Evolutionary conservation across 2,113 vertebrate genomes (phyloP).

Genomic region (human): DNA sequence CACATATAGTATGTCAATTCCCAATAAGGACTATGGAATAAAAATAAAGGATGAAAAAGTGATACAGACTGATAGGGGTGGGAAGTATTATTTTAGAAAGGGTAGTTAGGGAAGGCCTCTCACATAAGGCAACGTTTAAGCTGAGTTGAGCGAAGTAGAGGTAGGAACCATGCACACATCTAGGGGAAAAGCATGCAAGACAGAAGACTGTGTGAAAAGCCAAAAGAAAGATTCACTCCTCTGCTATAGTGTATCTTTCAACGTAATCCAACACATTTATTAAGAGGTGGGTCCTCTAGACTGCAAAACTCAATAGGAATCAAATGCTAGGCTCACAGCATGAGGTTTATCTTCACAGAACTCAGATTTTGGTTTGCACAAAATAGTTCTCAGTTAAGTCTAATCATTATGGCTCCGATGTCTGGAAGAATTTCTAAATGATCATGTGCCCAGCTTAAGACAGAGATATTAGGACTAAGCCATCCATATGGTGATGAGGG

Average conservation of each 20-base stretch:
- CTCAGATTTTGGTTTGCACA: neutral
- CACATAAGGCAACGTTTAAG: neutral
- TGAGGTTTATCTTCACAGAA: neutral
- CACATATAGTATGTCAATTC: neutral
- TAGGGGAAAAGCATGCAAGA: neutral
- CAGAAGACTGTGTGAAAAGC: neutral
- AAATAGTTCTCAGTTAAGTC: neutral
- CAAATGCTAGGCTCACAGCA: neutral
- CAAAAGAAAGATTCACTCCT: neutral
- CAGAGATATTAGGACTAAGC: neutral
- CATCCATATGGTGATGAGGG: neutral
- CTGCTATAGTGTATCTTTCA: neutral
- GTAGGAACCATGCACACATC: neutral
- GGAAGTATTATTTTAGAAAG: neutral
- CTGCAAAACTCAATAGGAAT: neutral
- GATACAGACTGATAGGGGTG: neutral
- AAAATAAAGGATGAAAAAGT: neutral
- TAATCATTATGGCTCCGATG: neutral
- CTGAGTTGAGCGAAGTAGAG: neutral
- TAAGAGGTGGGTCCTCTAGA: neutral
- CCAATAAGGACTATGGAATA: neutral
- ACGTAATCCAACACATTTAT: neutral
- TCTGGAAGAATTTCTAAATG: slow-evolving; percentile 28
- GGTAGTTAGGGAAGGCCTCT: neutral
- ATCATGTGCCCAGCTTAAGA: neutral